Conservation (phyloP, 2,113 vertebrate genomes). For the Notechis scutatus region DNA sequence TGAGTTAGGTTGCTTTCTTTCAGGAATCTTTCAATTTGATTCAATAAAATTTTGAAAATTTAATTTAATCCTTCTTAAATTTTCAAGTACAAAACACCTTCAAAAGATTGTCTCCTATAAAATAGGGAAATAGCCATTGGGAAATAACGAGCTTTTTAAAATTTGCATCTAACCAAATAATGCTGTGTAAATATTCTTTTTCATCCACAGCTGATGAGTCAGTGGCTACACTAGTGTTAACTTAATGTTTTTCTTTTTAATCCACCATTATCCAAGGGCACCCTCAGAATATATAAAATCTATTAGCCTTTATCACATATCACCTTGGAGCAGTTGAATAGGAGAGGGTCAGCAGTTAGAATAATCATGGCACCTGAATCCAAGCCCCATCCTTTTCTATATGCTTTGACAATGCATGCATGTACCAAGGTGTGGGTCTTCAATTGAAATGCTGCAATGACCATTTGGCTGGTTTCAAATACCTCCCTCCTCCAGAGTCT, state of each 20-base stretch:
- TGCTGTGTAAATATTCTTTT: neutral
- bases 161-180: neutral
- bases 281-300: neutral
- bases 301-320: neutral
- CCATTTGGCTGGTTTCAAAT: neutral
- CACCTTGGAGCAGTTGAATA: neutral
- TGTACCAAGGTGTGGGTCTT: neutral
- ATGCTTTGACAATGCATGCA: neutral
- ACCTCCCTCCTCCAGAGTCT: neutral
- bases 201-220: neutral
- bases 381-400: neutral
- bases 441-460: neutral
- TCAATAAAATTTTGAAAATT: neutral
- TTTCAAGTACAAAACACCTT: neutral
- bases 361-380: neutral
- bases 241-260: neutral
- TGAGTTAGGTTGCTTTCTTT: neutral
- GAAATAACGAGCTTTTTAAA: neutral
- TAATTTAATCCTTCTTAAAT: neutral
- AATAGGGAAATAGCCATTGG: neutral
- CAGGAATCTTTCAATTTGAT: neutral
- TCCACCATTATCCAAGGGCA: neutral
- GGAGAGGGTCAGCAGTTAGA: neutral
- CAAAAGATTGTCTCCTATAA: neutral
- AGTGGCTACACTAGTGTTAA: neutral